Evolutionary conservation across 2,888 invertebrate genomes (phyloP), one percentile per base, ranked within the genome.

Genomic region (Brachyptera risi): DNA sequence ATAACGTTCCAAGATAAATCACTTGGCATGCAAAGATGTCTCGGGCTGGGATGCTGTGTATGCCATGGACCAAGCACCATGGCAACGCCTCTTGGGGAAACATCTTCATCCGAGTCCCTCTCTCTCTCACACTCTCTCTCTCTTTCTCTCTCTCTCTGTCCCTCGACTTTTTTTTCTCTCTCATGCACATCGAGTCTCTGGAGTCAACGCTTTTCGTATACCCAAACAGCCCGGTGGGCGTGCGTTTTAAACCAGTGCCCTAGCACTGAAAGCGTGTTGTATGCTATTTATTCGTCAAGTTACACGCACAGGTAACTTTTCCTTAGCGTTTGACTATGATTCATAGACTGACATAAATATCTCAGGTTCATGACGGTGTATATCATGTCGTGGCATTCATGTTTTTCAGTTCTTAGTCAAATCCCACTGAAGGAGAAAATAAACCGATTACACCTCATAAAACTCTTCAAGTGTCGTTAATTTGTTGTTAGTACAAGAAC

Each of bases 1-100:
- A n/a, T n/a, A 44, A 44, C 17, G 44, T 44, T 21, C 21, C 19
- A 21, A 44, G 44, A 44, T 44, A 44, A 44, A 44, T 44, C 21
- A 21, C 17, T 44, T 44, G 44, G 17, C 44, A 44, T 44, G 44
- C 44, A 44, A 44, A 44, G 44, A 44, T 44, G 44, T n/a, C 44
- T 44, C 4, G 44, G 17, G 19, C 19, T 3, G 44, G 21, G 44
- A n/a, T n/a, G n/a, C n/a, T n/a, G n/a, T n/a, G n/a, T n/a, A n/a
- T n/a, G n/a, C n/a, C n/a, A n/a, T n/a, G n/a, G n/a, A n/a, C n/a
- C n/a, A n/a, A n/a, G n/a, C n/a, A n/a, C n/a, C n/a, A n/a, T n/a
- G n/a, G 21, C 7, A 19, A 44, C 44, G 44, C n/a, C 44, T 44
- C 19, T 5, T 3, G 44, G 44, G 21, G 19, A 19, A 44, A 44